Evolutionary conservation across 2,888 invertebrate species (phyloP), one percentile per base, ranked within the genome.

Genomic region (Drosophila demipolita): DNA sequence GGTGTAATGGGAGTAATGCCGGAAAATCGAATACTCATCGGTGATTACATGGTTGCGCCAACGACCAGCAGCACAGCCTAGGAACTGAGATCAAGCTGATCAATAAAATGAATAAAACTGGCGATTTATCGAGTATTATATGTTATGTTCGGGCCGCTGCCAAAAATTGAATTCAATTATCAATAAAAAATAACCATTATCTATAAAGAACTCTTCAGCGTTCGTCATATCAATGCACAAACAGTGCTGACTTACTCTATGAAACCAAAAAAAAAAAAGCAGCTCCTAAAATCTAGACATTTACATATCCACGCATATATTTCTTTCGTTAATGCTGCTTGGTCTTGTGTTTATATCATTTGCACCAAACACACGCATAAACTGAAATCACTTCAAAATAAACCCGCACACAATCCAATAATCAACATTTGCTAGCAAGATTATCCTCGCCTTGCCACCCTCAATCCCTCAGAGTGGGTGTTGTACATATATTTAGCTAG

Each of bases 21-120:
- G 93, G 95, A 95, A 94, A 94, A 94, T 93, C 94, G 94, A 91
- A 94, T 95, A 94, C 94, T 95, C 92, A 94, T 95, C 92, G 94
- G 94, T 92, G 95, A 95, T 94, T 95, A 94, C 93, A 93, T 95
- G 93, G 94, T 95, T 92, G 94, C 94, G 81, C 94, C 94, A 91
- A 93, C 94, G 91, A 93, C 94, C 71, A 80, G 80, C 83, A 73
- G 68, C 83, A 80, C 91, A 33, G 77, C 86, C 87, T 80, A 87
- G 75, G 79, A 75, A 50, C 57, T 29, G 55, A 55, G 55, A 55
- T 40, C 40, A 20, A 29, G 38, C 32, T 23, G 32, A 42, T 29
- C 36, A 49, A 54, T 49, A 26, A 32, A 33, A 65, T 50, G 26
- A 33, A 61, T 50, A 72, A 57, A 58, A 54, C 57, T 59, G 58